Conservation (phyloP, 64 coral and sea anemone genomes). For the Pachyseris speciosa region DNA sequence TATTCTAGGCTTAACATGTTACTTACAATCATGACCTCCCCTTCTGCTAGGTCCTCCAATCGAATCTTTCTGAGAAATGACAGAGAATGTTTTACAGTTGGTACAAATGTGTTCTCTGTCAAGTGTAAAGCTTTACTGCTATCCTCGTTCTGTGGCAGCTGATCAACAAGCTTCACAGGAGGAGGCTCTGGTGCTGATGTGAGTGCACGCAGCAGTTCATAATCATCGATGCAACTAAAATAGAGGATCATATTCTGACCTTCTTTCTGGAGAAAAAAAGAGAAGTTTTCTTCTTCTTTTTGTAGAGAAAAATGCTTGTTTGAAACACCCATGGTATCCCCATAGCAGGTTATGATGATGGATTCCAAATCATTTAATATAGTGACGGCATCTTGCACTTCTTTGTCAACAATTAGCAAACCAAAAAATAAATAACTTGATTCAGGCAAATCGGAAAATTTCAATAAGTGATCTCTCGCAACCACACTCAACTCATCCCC, state of each 20-base stretch:
- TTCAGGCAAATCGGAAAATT: not conserved
- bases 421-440: not conserved
- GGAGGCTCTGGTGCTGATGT: not conserved
- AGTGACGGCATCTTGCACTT: not conserved
- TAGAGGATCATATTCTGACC: not conserved
- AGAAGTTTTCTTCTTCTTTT: not conserved
- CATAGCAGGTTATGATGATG: not conserved
- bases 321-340: not conserved
- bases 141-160: not conserved
- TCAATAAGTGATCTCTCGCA: not conserved
- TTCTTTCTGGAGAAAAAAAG: not conserved
- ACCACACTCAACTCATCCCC: not conserved
- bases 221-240: not conserved
- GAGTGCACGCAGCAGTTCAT: not conserved
- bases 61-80: not conserved
- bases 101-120: not conserved
- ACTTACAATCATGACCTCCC: not conserved
- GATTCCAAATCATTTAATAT: not conserved
- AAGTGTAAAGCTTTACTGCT: not conserved
- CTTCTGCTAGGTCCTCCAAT: not conserved
- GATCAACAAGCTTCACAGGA: not conserved
- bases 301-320: not conserved
- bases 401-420: too few relatives aligned
- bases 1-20: not conserved
- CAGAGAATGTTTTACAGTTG: not conserved